Conservation (phyloP, 1,140 invertebrate species). For the Camponotus vicinus region DNA sequence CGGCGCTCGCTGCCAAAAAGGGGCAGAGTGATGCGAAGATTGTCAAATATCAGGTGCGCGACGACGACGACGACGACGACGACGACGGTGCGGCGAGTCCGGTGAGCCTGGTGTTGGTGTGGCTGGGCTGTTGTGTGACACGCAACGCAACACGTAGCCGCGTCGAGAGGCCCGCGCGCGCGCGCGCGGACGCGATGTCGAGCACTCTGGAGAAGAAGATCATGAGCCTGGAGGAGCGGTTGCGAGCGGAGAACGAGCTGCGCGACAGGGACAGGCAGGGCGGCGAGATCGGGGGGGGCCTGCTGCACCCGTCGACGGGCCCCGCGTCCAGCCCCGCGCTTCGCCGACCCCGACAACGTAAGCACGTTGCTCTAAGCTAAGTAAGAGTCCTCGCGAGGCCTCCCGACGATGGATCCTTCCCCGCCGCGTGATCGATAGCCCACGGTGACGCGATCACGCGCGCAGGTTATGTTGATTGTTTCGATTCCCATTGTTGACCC, state of each 20-base stretch:
- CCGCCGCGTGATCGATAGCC: background rate
- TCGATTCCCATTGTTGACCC: slow-evolving; percentile 59
- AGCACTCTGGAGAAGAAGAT: slow-evolving; percentile 88
- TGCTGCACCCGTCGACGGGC: slow-evolving; percentile 77
- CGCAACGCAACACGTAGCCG: slow-evolving; percentile 37
- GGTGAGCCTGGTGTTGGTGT: slow-evolving; percentile 58
- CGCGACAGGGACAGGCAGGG: slow-evolving; percentile 84
- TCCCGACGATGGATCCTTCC: background rate
- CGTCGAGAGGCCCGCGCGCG: slow-evolving; percentile 31
- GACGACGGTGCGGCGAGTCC: slow-evolving; percentile 28
- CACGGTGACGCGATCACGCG: background rate
- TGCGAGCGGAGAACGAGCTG: slow-evolving; percentile 89
- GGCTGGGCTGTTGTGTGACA: slow-evolving; percentile 61
- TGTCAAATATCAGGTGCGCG: slow-evolving; percentile 77
- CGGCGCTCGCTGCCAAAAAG: slow-evolving; percentile 80
- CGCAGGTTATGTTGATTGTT: slow-evolving; percentile 83
- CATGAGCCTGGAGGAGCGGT: slow-evolving; percentile 88
- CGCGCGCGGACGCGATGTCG: slow-evolving; percentile 77
- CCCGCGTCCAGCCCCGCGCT: slow-evolving; percentile 79
- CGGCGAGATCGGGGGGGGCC: slow-evolving; percentile 72
- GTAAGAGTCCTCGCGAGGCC: background rate
- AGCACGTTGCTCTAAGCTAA: slow-evolving; percentile 66
- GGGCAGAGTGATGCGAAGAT: slow-evolving; percentile 81
- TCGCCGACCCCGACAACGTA: slow-evolving; percentile 82
- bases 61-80: slow-evolving; percentile 31